Percentiles rank a stretch among this genome's conserved stretches.
Evolutionary conservation across 2,113 vertebrate species (phyloP).

Genomic region (Bathybates hornii): DNA sequence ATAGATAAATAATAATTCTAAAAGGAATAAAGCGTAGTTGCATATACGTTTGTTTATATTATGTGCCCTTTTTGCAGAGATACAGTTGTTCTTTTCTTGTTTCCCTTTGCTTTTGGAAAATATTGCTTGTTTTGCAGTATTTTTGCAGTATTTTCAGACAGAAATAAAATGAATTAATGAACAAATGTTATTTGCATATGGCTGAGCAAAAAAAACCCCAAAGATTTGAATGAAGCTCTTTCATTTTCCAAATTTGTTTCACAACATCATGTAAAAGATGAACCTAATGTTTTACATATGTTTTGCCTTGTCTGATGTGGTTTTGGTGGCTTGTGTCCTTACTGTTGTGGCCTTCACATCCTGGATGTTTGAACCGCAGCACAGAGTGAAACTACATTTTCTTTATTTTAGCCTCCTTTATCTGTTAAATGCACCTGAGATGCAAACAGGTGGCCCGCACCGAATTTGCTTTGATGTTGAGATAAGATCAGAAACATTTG

Average conservation of each 20-base stretch:
- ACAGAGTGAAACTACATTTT: background rate
- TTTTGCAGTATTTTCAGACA: background rate
- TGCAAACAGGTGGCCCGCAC: background rate
- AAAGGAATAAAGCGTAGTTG: background rate
- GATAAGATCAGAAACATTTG: background rate
- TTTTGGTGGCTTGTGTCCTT: background rate
- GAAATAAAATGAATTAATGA: background rate
- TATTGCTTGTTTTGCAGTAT: background rate
- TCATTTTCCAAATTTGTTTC: background rate
- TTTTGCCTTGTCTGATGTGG: background rate
- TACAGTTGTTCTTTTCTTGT: background rate
- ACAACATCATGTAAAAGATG: background rate
- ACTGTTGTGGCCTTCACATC: background rate
- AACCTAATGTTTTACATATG: background rate
- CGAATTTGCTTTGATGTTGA: background rate
- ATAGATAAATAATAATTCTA: background rate
- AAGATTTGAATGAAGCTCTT: background rate
- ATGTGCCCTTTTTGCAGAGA: background rate
- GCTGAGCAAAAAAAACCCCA: fast-evolving
- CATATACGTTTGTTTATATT: background rate
- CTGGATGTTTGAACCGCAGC: background rate
- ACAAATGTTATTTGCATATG: background rate
- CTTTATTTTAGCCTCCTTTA: background rate
- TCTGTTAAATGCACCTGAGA: background rate
- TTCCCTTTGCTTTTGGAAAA: background rate